Conservation (phyloP, 1,140 invertebrate genomes). For the Harlomillsia oculata region DNA sequence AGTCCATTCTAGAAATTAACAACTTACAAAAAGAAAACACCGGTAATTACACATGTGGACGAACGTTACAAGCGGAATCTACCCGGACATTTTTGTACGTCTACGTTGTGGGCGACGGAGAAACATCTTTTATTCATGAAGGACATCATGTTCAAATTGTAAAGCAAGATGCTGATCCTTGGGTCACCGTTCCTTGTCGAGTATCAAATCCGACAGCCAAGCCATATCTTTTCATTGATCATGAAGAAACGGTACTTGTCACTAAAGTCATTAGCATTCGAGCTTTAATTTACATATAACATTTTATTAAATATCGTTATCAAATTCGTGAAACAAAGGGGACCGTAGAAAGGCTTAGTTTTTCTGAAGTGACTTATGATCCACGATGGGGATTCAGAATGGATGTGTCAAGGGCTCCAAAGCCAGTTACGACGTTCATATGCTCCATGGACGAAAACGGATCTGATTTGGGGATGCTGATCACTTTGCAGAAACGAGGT, state of each 20-base stretch:
- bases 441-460: slow-evolving; percentile 23
- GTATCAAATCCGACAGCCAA: slow-evolving; percentile 20
- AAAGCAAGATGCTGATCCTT: slow-evolving; percentile 10
- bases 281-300: background rate
- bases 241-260: slow-evolving; percentile 16
- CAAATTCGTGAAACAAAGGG: too few species aligned
- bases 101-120: slow-evolving; percentile 8
- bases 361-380: slow-evolving; percentile 16
- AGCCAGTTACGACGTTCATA: slow-evolving; percentile 20
- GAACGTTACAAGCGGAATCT: slow-evolving; percentile 4
- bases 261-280: background rate
- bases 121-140: slow-evolving; percentile 19
- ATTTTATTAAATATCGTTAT: too few species aligned
- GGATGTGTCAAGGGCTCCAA: slow-evolving; percentile 3
- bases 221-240: slow-evolving; percentile 15
- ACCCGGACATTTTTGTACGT: background rate
- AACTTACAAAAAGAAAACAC: slow-evolving; percentile 12
- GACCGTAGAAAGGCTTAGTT: too few species aligned
- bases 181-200: slow-evolving; percentile 17
- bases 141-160: slow-evolving; percentile 20
- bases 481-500: slow-evolving; percentile 21
- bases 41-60: slow-evolving; percentile 20
- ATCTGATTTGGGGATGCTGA: slow-evolving; percentile 15
- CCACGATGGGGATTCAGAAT: slow-evolving; percentile 17
- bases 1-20: slow-evolving; percentile 14